Evolutionary conservation across 2,888 invertebrate species (phyloP), one percentile per base, ranked within the genome.

Genomic region (Drosophila colorata): DNA sequence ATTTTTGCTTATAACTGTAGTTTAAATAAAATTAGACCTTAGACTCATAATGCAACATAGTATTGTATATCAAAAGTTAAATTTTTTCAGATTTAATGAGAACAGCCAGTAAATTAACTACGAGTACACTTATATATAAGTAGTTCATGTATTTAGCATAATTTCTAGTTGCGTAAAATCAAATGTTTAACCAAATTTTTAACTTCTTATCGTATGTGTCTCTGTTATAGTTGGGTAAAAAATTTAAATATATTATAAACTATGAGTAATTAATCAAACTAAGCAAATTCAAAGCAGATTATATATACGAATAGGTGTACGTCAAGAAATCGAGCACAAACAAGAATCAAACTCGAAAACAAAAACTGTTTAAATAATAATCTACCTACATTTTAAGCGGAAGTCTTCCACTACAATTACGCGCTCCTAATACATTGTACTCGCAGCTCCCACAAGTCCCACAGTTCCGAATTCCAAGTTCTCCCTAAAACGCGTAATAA

Each of bases 351-450:
- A 73, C 66, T 64, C 48, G 63, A 74, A 31, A 48, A 28, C n/a
- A 67, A 60, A 70, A 65, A 77, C 74, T 60, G 52, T 72, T 71
- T 69, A 71, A 74, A 76, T 69, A 64, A 63, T 74, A 56, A 74
- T 69, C 67, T 79, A 70, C 55, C 72, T 78, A 88, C 74, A 86
- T 90, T 90, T 87, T 91, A 92, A 91, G 92, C 91, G 91, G 90
- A 92, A 91, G 91, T 91, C 91, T 91, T 91, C 91, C 91, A 91
- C 91, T 92, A 91, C 87, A 90, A 87, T 28, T 28, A 28, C 28
- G 28, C 28, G 28, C 9, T 28, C 28, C 9, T 3, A 28, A 28
- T 9, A 3, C 20, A 20, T 20, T 60, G 11, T 64, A 65, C 79
- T 73, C 63, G 52, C 57, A 65, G 61, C 44, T 57, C 52, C 60